Percentiles rank a stretch among this genome's conserved stretches.
Evolutionary conservation across 2,113 vertebrate species (phyloP).

Genomic region (Crotalus horridus): DNA sequence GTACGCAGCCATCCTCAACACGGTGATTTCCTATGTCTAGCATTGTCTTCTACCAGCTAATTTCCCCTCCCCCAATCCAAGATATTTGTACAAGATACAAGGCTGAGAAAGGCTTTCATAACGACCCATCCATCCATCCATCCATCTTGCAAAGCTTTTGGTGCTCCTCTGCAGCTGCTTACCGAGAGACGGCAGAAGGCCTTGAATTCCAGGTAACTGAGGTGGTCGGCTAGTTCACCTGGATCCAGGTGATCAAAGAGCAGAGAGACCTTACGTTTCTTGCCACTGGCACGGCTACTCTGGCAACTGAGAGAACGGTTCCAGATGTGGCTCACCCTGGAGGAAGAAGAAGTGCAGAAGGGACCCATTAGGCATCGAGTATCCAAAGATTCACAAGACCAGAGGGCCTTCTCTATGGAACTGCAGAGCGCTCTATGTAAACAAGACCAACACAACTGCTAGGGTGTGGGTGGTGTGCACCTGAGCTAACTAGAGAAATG

Average conservation of each 20-base stretch:
- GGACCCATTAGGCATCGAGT: not conserved
- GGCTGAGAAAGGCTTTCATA: not conserved
- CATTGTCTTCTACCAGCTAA: not conserved
- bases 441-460: not conserved
- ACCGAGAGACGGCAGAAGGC: conserved; percentile 86
- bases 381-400: not conserved
- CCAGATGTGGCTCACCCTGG: conserved; percentile 47
- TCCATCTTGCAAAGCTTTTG: not conserved
- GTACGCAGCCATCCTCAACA: not conserved
- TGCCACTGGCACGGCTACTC: conserved; percentile 78
- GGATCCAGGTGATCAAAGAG: conserved; percentile 91
- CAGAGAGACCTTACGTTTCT: conserved; percentile 90
- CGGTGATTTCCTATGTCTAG: not conserved
- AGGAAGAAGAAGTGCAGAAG: not conserved
- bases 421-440: not conserved
- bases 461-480: not conserved
- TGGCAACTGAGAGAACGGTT: conserved; percentile 50
- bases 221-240: conserved; percentile 82
- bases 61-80: not conserved
- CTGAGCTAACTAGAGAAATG: too few relatives aligned
- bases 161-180: conserved; percentile 1
- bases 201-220: conserved; percentile 88
- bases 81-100: not conserved
- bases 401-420: not conserved
- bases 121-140: too few relatives aligned